phyloP scores from a whole-genome alignment of 2,888 invertebrate genomes.

The Drymonia ruficornis region DNA sequence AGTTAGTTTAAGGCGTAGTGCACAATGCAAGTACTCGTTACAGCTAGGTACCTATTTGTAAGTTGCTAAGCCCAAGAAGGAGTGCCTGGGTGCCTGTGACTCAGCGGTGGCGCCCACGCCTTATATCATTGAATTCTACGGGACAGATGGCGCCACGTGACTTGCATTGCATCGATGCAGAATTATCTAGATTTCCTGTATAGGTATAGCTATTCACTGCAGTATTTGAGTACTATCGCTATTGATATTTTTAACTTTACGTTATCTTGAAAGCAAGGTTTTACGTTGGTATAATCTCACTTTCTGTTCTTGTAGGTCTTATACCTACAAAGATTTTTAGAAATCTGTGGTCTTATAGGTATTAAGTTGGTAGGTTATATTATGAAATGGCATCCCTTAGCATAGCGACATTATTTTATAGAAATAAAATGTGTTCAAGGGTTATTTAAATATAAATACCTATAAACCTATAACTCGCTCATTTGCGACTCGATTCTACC shows the following conservation, averaged over 20 bases:
- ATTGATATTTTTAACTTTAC: not conserved
- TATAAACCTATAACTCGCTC: no score
- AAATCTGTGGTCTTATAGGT: no score
- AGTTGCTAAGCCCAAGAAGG: slow-evolving; percentile 33
- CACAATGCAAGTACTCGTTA: slow-evolving; percentile 31
- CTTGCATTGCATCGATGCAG: slow-evolving; percentile 22
- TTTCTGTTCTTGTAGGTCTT: no score
- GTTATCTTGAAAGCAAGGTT: slow-evolving; percentile 12
- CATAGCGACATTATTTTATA: no score
- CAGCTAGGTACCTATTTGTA: not conserved
- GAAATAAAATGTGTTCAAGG: no score
- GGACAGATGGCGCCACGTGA: slow-evolving; percentile 56
- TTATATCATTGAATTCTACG: slow-evolving; percentile 51
- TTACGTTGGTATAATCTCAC: not conserved
- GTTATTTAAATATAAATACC: no score
- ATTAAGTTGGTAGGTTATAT: no score
- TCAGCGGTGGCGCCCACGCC: slow-evolving; percentile 69
- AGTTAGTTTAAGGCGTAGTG: slow-evolving; percentile 13
- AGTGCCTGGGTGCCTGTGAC: slow-evolving; percentile 70
- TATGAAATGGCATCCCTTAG: no score
- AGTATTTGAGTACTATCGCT: no score
- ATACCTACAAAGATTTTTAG: no score
- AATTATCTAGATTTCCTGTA: slow-evolving; percentile 14
- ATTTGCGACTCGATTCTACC: no score
- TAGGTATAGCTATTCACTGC: no score